These are phyloP conservation scores for Magallana ariakensis DNA, from an alignment of 1,140 invertebrate genomes.

Conservation along the genomic window DNA sequence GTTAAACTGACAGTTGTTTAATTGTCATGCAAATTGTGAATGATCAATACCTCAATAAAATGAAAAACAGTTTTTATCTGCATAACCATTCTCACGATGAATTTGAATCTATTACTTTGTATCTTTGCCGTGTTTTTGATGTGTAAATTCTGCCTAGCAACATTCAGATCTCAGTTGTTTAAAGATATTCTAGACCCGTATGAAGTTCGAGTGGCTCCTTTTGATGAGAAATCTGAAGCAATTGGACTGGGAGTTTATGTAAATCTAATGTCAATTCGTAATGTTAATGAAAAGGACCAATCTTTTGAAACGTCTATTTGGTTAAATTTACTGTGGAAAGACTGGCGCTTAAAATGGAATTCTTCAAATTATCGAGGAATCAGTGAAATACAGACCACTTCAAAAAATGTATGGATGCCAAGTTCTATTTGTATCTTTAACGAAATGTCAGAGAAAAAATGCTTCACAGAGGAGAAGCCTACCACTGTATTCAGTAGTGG, in stretches of 20 bases:
- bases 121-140: background rate
- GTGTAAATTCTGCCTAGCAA: background rate
- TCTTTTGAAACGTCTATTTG: background rate
- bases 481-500: background rate
- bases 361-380: background rate
- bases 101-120: no score
- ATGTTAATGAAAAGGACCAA: background rate
- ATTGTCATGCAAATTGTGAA: no score
- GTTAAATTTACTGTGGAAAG: background rate
- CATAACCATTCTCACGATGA: no score
- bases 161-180: background rate
- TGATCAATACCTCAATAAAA: no score
- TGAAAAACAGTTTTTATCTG: no score
- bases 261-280: background rate
- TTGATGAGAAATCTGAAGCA: background rate
- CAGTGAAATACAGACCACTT: background rate
- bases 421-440: background rate
- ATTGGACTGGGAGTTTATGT: background rate
- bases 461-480: background rate
- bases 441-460: background rate
- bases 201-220: background rate
- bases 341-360: background rate
- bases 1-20: no score
- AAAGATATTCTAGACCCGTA: background rate
- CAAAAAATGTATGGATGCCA: slow-evolving; percentile 4